Conservation (phyloP, 2,113 vertebrate genomes). For the human region DNA sequence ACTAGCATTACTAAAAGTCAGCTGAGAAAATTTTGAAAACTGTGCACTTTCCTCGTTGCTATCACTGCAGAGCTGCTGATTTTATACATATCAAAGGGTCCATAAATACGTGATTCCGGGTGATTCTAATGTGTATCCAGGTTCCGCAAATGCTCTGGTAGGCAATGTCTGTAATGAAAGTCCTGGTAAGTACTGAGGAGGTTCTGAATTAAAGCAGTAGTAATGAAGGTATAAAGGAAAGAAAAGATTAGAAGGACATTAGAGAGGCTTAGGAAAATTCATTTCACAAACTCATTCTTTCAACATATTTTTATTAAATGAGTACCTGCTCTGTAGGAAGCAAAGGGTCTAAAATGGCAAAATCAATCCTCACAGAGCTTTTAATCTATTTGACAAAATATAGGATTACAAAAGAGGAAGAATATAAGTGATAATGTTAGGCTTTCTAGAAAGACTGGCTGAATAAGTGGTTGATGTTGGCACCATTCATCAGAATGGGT, state of each 20-base stretch:
- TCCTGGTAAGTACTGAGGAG: background rate
- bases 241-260: background rate
- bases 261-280: background rate
- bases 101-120: background rate
- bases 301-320: background rate
- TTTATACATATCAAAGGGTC: background rate
- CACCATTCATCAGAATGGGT: background rate
- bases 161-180: background rate
- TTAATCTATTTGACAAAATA: background rate
- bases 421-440: background rate
- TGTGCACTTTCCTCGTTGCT: background rate
- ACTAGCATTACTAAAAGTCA: background rate
- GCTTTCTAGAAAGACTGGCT: background rate
- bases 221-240: background rate
- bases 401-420: background rate
- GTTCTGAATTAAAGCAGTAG: background rate
- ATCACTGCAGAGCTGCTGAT: background rate
- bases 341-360: background rate
- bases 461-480: background rate
- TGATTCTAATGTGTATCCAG: background rate
- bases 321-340: background rate
- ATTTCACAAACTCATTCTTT: background rate
- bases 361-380: background rate
- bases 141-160: background rate
- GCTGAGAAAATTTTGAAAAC: background rate